A percentile compares a stretch with the other conserved stretches of the same genome.
These are phyloP conservation scores for Helicolenus hilgendorfi DNA, from an alignment of 2,797 vertebrate species.

Conservation along the genomic window DNA sequence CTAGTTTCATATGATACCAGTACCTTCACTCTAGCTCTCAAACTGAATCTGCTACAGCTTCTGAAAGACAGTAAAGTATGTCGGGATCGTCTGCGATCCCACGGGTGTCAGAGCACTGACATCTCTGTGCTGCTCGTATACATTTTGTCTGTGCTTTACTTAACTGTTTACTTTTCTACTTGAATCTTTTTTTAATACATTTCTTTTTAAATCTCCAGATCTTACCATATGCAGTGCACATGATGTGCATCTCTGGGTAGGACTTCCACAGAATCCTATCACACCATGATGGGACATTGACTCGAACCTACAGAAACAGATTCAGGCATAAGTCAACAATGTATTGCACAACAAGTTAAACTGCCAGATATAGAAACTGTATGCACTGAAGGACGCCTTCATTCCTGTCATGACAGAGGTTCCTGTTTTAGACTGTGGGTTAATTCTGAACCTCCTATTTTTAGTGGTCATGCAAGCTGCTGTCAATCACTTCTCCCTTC, in stretches of 20 bases:
- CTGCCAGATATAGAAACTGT: background rate
- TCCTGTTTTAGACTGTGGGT: constrained; percentile 38
- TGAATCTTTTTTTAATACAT: background rate
- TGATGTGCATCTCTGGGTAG: constrained; percentile 89
- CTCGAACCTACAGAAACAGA: constrained; percentile 85
- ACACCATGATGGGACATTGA: constrained; percentile 93
- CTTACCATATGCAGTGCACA: constrained; percentile 92
- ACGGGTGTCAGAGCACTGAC: background rate
- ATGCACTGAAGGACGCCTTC: background rate
- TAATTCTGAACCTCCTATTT: constrained; percentile 62
- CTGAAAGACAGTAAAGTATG: too few relatives aligned
- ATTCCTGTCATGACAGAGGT: constrained; percentile 29
- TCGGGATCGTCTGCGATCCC: too few relatives aligned
- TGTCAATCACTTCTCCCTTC: constrained; percentile 25
- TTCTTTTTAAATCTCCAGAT: background rate
- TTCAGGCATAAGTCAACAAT: background rate
- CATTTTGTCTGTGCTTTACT: background rate
- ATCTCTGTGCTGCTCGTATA: background rate
- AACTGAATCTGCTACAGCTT: too few relatives aligned
- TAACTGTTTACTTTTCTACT: background rate
- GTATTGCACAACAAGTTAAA: background rate
- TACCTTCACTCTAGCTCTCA: too few relatives aligned
- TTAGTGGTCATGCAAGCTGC: constrained; percentile 70
- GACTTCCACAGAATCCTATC: constrained; percentile 93
- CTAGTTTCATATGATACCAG: too few relatives aligned